Evolutionary conservation across 1,140 invertebrate genomes (phyloP), one percentile per base, ranked within the genome.

Genomic region (Danaus plexippus): DNA sequence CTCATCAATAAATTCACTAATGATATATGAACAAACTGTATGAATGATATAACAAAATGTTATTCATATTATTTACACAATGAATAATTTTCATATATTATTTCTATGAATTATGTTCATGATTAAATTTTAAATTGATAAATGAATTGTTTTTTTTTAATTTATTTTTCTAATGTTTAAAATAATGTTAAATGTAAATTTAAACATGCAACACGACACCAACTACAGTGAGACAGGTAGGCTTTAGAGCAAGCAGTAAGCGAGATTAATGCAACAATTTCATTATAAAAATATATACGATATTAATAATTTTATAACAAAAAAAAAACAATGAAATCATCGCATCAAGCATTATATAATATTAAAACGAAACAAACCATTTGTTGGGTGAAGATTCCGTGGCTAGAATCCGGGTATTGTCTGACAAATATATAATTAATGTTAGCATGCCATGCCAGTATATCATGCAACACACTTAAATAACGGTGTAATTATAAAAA

Each of bases 391-490:
- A 65, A 67, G 70, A 61, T 70, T 69, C 77, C 74, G 69, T 77
- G 70, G 73, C 79, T 87, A 87, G 81, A 82, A 87, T 80, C 84
- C 81, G 68, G 84, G 80, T 80, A 87, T 84, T 66, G 79, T 83
- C 84, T 87, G 81, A 85, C 76, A 87, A 86, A 85, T 78, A 82
- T 70, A 86, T 69, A 82, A 77, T 66, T 64, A 75, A 69, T 73
- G 73, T 84, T 84, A 84, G 72, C 83, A 86, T 86, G 83, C 83
- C 81, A 86, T 86, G 83, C 83, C 66, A 61, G 67, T 74, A 70
- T 59, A 76, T 77, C 79, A 81, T 86, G 79, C 80, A 75, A 72
- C 70, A 79, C 69, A 73, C 68, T 32, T 32, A 32, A 32, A 32
- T 6, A 32, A 32, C 22, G 22, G 22, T 32, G 22, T 32, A 2